These are phyloP conservation scores for Eupithecia insigniata DNA, from an alignment of 2,888 invertebrate genomes.

Conservation along the genomic window DNA sequence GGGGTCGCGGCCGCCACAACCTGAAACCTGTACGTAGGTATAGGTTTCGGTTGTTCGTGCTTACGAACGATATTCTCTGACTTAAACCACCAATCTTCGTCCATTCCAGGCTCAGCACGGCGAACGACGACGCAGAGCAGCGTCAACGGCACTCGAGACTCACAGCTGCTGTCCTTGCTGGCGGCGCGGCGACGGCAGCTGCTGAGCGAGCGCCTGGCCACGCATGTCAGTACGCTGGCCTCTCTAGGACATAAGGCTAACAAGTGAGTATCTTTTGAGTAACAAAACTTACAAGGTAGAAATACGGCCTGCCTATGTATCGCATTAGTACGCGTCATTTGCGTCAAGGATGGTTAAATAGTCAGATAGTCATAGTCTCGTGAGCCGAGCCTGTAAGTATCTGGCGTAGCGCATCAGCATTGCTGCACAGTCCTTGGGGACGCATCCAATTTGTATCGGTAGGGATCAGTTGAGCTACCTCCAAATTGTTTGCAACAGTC, in stretches of 20 bases:
- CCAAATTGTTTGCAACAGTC: no score
- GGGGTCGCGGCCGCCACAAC: no score
- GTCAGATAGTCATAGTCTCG: no score
- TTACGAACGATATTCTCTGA: background rate
- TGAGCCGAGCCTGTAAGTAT: no score
- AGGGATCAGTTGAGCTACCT: no score
- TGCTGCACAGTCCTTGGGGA: no score
- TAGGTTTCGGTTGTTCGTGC: no score
- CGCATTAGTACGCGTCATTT: background rate
- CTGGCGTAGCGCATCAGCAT: no score
- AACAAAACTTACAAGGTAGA: background rate
- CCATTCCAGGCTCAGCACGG: slow-evolving; percentile 68
- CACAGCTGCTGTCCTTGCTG: slow-evolving; percentile 84
- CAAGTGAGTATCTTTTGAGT: slow-evolving; percentile 63
- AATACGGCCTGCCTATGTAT: background rate
- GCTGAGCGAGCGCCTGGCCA: slow-evolving; percentile 81
- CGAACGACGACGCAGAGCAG: slow-evolving; percentile 69
- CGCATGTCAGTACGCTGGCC: slow-evolving; percentile 76
- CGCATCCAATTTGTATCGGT: no score
- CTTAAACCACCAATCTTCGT: slow-evolving; percentile 30
- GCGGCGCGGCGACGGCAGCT: slow-evolving; percentile 86
- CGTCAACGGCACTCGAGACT: slow-evolving; percentile 79
- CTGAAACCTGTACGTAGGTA: background rate
- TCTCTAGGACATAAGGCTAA: slow-evolving; percentile 75
- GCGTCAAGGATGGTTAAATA: background rate